phyloP scores from a whole-genome alignment of 2,797 vertebrate genomes.

The Dicrostonyx torquatus region DNA sequence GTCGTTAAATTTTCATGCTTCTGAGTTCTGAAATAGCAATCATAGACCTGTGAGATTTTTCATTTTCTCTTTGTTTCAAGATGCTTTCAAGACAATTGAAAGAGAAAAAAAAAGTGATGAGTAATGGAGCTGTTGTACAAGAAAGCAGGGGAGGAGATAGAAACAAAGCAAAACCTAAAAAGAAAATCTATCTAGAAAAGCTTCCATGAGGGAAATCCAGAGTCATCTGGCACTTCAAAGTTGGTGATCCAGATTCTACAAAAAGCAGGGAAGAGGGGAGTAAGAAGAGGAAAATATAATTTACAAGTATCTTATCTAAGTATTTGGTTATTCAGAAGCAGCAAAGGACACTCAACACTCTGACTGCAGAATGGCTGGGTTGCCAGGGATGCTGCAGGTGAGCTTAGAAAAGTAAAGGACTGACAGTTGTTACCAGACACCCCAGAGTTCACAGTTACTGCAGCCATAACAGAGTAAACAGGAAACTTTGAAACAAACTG shows the following conservation, averaged over 20 bases:
- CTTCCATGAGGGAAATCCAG: neutral
- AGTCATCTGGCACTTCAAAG: neutral
- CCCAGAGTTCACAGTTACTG: neutral
- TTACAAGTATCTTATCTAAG: neutral
- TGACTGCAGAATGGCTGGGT: neutral
- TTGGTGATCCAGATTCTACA: neutral
- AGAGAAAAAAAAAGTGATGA: slow-evolving; percentile 32
- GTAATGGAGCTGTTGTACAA: neutral
- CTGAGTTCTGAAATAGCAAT: slow-evolving; percentile 41
- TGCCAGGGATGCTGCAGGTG: neutral
- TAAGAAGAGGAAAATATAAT: neutral
- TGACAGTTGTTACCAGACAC: neutral
- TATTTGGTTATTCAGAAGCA: neutral
- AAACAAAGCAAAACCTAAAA: neutral
- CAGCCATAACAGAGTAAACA: neutral
- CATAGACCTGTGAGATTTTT: slow-evolving; percentile 18
- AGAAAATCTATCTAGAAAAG: neutral
- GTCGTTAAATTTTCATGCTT: slow-evolving; percentile 52
- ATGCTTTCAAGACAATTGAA: slow-evolving; percentile 21
- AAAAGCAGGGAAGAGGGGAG: too few species aligned
- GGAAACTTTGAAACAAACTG: neutral
- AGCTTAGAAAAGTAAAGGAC: neutral
- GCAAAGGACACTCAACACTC: neutral
- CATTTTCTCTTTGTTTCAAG: slow-evolving; percentile 53
- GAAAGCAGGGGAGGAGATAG: neutral